phyloP scores from a whole-genome alignment of 2,888 invertebrate species.

The Lymantria dispar region DNA sequence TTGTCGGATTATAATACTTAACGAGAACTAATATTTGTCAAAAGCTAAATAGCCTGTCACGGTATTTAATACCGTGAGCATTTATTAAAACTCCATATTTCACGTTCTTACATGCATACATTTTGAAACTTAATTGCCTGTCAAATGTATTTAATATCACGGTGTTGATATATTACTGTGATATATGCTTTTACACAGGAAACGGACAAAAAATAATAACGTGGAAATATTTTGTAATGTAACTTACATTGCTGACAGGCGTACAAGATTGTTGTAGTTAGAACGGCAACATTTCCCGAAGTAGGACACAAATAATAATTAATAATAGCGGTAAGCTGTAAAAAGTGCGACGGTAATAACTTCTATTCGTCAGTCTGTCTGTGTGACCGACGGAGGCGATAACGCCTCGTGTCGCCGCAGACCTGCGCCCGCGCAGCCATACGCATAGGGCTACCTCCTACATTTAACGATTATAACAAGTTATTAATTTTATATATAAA shows the following conservation, averaged over 20 bases:
- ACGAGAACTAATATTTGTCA: slow-evolving; percentile 8
- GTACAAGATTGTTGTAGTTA: slow-evolving; percentile 23
- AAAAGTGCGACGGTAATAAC: slow-evolving; percentile 60
- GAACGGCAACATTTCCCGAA: slow-evolving; percentile 34
- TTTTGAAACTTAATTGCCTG: slow-evolving; percentile 11
- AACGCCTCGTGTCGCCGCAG: slow-evolving; percentile 66
- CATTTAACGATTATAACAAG: neutral
- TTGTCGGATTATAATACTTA: neutral
- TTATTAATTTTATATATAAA: neutral
- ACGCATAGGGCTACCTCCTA: slow-evolving; percentile 56
- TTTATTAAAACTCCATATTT: slow-evolving; percentile 18
- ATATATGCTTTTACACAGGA: slow-evolving; percentile 6
- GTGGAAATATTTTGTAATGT: slow-evolving; percentile 13
- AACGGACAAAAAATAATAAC: slow-evolving; percentile 9
- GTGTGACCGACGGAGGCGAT: slow-evolving; percentile 65
- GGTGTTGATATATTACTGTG: slow-evolving; percentile 7
- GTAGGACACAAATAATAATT: slow-evolving; percentile 48
- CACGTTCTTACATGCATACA: slow-evolving; percentile 12
- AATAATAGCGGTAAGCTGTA: slow-evolving; percentile 48
- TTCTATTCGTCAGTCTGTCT: slow-evolving; percentile 64
- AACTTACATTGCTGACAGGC: slow-evolving; percentile 23
- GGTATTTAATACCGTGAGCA: slow-evolving; percentile 2
- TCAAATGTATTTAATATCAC: slow-evolving; percentile 14
- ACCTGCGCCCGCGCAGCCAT: slow-evolving; percentile 49
- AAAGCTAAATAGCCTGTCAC: neutral